These are phyloP conservation scores for Diplodus puntazzo DNA, from an alignment of 2,797 vertebrate genomes.

Conservation along the genomic window DNA sequence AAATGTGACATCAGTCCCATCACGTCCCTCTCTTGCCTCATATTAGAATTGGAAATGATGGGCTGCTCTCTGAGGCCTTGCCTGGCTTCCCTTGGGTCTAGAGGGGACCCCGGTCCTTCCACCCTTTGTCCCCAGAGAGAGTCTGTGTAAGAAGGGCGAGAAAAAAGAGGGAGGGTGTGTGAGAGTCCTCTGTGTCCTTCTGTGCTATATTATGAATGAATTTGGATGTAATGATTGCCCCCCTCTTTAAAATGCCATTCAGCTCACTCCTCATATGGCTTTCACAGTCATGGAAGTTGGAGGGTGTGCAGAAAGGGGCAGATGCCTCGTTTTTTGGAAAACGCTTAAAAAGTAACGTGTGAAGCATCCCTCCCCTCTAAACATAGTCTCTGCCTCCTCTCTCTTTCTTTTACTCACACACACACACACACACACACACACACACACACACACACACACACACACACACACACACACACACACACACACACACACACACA, in stretches of 20 bases:
- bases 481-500: slow-evolving; percentile 29
- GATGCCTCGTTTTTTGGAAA: slow-evolving; percentile 95
- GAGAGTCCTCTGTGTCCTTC: slow-evolving; percentile 91
- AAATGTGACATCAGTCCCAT: slow-evolving; percentile 97
- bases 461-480: slow-evolving; percentile 31
- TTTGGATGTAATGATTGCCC: slow-evolving; percentile 96
- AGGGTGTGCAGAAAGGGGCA: slow-evolving; percentile 86
- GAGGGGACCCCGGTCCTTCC: slow-evolving; percentile 89
- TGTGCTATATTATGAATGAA: slow-evolving; percentile 97
- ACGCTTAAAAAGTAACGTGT: slow-evolving; percentile 91
- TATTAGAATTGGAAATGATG: slow-evolving; percentile 99
- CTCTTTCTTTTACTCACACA: slow-evolving; percentile 16
- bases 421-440: slow-evolving; percentile 29
- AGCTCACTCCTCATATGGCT: slow-evolving; percentile 92
- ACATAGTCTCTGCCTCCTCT: slow-evolving; percentile 39
- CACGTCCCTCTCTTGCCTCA: slow-evolving; percentile 83
- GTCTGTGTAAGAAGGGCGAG: slow-evolving; percentile 67
- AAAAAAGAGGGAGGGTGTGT: slow-evolving; percentile 73
- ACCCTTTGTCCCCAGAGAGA: slow-evolving; percentile 92
- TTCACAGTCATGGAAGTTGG: slow-evolving; percentile 85
- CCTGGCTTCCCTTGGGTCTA: slow-evolving; percentile 91
- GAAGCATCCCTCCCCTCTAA: slow-evolving; percentile 69
- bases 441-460: slow-evolving; percentile 26
- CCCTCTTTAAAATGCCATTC: slow-evolving; percentile 91
- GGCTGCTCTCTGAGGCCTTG: slow-evolving; percentile 91